Evolutionary conservation across 2,113 vertebrate genomes (phyloP), one percentile per base, ranked within the genome.

Genomic region (Motacilla tschutschensis): DNA sequence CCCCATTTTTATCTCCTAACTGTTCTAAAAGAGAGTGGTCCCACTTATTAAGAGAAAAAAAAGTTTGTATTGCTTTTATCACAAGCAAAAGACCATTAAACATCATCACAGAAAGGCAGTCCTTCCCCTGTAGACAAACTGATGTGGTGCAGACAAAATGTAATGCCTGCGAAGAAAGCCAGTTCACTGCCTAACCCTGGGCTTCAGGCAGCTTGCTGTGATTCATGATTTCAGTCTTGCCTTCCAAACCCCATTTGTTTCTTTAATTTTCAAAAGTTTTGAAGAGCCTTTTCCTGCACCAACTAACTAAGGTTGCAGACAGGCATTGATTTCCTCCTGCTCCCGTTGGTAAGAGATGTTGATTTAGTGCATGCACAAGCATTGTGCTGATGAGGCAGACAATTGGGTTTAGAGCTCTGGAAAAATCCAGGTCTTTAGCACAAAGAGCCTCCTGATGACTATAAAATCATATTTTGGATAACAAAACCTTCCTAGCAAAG

Each of bases 381-480:
- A 63, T 26, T 0, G 0, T 35, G 48, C 47, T 91, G 65, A 71
- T 78, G 60, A 70, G 79, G 70, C n/a, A 78, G 35, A 67, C 47
- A 54, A 54, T 69, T 71, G 76, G 18, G 21, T 33, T 79, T 29
- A 71, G 63, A 53, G 26, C 29, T 82, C 10, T 24, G 53, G 26
- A 82, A 40, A 83, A 89, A 85, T 18, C 25, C 35, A 41, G 14
- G 16, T 71, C 69, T 91, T 94, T 63, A 80, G 40, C 46, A 51
- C 57, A 67, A 83, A 90, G 17, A 79, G 46, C 29, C 33, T 89
- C 53, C 60, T 2, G 8, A 75, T 74, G 57, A 31, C 50, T 71
- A 28, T 71, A 60, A 84, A 94, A 77, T 41, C 10, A 24, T 67
- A 64, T 87, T 90, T 91, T 88, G 64, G 79, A 70, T 70, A 76